Evolutionary conservation across 1,140 invertebrate genomes (phyloP), one percentile per base, ranked within the genome.

Genomic region (Neodiprion pinetum): DNA sequence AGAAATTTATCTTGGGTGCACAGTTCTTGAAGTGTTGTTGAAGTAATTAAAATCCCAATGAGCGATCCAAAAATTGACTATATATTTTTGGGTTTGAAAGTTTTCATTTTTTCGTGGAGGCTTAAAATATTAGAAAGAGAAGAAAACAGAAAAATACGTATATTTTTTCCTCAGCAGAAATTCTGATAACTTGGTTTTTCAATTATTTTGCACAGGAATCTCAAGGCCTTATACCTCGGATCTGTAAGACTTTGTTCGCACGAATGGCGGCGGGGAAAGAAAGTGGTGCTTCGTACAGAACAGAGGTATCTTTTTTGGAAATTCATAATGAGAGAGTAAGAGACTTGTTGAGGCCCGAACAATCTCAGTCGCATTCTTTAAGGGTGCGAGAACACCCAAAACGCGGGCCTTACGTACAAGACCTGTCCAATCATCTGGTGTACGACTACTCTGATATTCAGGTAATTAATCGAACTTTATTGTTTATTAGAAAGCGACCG

Each of bases 261-360:
- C 91, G 93, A 66, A 94, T 95, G 90, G 92, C 93, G 21, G 91
- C 93, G 12, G 93, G 94, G 68, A 94, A 94, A 80, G 94, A 96
- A 82, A 93, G 92, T 48, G 95, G 95, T 7, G 94, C 94, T 1
- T 96, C 94, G 0, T 95, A 95, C 82, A 90, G 94, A 75, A 95
- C 94, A 0, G 94, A 96, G 83, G 95, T 95, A 75, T 95, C 93
- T 83, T 96, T 97, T 89, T 86, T 98, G 74, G 96, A 97, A 89
- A 97, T 97, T 76, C 97, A 98, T 87, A 97, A 97, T 82, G 96
- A 98, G 87, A 90, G 94, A 74, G 96, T 98, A 0, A 94, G 95
- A 86, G 98, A 97, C 88, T 88, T 97, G 65, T 87, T 97, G 10
- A 93, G 94, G 17, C 88, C 90, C 72, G 92, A 92, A 81, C 91